Base-by-base conservation (phyloP, 2,113 vertebrate genomes). In the Melanotaenia duboulayi region DNA sequence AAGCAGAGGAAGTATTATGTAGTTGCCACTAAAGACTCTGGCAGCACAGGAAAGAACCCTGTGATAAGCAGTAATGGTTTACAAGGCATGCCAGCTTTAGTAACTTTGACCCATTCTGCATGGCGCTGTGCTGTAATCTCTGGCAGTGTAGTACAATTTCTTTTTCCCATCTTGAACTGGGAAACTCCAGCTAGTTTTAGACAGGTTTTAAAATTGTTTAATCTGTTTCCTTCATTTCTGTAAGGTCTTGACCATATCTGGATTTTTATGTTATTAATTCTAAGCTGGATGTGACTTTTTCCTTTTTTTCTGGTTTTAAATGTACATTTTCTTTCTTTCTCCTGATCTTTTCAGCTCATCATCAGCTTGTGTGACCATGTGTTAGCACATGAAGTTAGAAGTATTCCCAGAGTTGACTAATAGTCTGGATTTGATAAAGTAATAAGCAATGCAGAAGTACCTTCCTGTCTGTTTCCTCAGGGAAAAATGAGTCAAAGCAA, bases 401-500 rank as follows among this genome's bases (percentile, higher is more conserved):
- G 81, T 59, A 75, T 40, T 42, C 62, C 51, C 35, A 55, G 1
- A 50, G 4, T 16, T 89, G 84, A 90, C 54, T 62, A 76, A 86
- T 13, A 32, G 64, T 71, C 69, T 81, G 14, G 11, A 56, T 70
- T 72, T 74, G 58, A 63, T 58, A 5, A 63, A 60, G 9, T 17
- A 1, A 49, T 16, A 46, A 12, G 12, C 60, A 20, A 78, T 82
- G 70, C 55, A 71, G 72, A 85, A 82, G 80, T 78, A 44, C 49
- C 42, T 52, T 64, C 62, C 22, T 71, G 68, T 66, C 56, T 79
- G 61, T 42, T 49, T 16, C 7, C 51, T 2, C 11, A 39, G 74
- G 67, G 19, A 65, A 11, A 50, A n/a, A 82, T 90, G 89, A 92
- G 81, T 92, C 89, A 91, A 78, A 67, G 46, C 44, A 46, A 48